Conservation (phyloP, 2,797 vertebrate genomes). For the Amazonetta brasiliensis region DNA sequence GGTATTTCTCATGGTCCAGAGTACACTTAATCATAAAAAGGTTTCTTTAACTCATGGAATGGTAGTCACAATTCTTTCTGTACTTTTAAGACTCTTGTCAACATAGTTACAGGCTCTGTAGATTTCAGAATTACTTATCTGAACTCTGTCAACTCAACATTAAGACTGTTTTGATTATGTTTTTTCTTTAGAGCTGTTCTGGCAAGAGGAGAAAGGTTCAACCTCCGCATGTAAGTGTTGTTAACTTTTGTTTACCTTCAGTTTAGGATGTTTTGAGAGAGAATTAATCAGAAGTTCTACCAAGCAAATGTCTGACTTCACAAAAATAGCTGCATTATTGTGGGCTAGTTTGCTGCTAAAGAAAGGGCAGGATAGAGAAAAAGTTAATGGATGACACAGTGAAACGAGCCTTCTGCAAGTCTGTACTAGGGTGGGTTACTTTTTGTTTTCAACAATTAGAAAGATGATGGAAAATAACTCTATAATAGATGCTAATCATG, state of each 20-base stretch:
- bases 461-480: background rate
- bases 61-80: background rate
- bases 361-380: background rate
- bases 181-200: constrained; percentile 84
- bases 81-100: constrained; percentile 1
- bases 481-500: background rate
- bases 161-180: constrained; percentile 26
- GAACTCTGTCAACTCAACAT: background rate
- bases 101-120: background rate
- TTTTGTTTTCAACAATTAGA: background rate
- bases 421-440: background rate
- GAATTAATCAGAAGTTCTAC: constrained; percentile 6
- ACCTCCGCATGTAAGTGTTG: constrained; percentile 83
- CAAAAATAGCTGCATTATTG: background rate
- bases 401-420: background rate
- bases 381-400: background rate
- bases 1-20: constrained; percentile 13
- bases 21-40: constrained; percentile 13
- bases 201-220: constrained; percentile 91
- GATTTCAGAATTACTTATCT: background rate
- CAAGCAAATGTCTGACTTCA: background rate
- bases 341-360: background rate
- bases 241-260: constrained; percentile 20
- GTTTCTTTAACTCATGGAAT: constrained; percentile 7
- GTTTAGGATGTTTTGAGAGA: constrained; percentile 12